Conservation (phyloP, 2,797 vertebrate species). For the Buceros bicornis region DNA sequence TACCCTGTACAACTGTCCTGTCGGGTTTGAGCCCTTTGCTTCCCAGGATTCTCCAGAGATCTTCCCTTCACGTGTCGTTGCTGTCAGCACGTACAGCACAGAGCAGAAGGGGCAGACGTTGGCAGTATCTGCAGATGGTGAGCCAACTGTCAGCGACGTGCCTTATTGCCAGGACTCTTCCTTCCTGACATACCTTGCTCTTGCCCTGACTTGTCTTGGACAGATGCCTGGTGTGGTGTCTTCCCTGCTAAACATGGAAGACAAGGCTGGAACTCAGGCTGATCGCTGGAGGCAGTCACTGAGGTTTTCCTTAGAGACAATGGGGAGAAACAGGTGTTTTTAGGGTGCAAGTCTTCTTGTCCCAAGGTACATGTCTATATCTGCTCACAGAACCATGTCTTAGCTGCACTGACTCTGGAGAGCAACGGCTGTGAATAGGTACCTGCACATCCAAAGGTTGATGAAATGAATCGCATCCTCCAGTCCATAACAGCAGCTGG, state of each 20-base stretch:
- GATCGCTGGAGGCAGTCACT: not conserved
- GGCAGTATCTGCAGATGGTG: rapidly evolving
- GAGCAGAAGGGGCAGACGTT: not conserved
- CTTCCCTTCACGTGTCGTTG: rapidly evolving
- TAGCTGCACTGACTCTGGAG: not conserved
- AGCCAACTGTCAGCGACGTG: not conserved
- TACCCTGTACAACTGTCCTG: rapidly evolving
- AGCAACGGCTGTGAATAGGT: rapidly evolving
- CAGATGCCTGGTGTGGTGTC: not conserved
- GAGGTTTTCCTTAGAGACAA: not conserved
- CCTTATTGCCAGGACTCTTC: not conserved
- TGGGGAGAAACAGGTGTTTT: rapidly evolving
- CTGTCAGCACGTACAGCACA: not conserved
- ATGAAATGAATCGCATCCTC: not conserved
- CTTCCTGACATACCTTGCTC: not conserved
- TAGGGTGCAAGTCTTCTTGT: not conserved
- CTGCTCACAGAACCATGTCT: not conserved
- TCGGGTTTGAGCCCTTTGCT: rapidly evolving
- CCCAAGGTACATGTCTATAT: not conserved
- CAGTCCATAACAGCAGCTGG: not conserved
- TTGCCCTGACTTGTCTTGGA: not conserved
- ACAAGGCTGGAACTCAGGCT: not conserved
- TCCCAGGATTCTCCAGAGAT: rapidly evolving
- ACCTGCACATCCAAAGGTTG: rapidly evolving
- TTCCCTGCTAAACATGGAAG: not conserved